phyloP scores from a whole-genome alignment of 1,140 invertebrate species.

The Orius insidiosus region DNA sequence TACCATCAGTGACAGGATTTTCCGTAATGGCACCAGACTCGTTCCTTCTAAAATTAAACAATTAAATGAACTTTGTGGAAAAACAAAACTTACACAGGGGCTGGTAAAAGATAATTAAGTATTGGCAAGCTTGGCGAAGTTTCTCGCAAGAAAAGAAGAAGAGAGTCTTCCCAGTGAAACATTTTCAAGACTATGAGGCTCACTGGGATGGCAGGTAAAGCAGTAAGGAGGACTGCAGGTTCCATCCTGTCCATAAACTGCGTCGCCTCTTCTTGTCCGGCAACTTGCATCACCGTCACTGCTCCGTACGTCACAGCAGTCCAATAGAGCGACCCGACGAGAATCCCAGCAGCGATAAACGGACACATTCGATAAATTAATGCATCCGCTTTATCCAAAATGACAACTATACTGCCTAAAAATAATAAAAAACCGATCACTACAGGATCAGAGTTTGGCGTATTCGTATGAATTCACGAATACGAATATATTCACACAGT shows the following conservation, averaged over 20 bases:
- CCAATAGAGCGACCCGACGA: constrained; percentile 90
- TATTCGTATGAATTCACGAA: too few species aligned
- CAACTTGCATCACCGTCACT: constrained; percentile 88
- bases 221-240: constrained; percentile 74
- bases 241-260: constrained; percentile 88
- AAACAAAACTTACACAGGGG: constrained; percentile 47
- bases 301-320: constrained; percentile 93
- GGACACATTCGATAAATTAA: constrained; percentile 81
- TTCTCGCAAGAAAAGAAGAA: constrained; percentile 59
- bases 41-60: constrained; percentile 12
- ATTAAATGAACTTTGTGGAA: constrained; percentile 12
- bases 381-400: constrained; percentile 74
- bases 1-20: constrained; percentile 12
- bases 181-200: constrained; percentile 78
- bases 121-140: constrained; percentile 57
- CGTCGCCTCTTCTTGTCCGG: constrained; percentile 81
- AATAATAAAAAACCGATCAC: too few species aligned
- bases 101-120: constrained; percentile 52
- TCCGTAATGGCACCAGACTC: constrained; percentile 15
- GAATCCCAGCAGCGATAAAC: constrained; percentile 79
- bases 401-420: constrained; percentile 53
- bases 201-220: constrained; percentile 83
- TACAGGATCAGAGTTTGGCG: too few species aligned
- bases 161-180: constrained; percentile 88
- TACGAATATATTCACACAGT: too few species aligned